phyloP scores from a whole-genome alignment of 2,113 vertebrate species.

The Apteryx owenii region DNA sequence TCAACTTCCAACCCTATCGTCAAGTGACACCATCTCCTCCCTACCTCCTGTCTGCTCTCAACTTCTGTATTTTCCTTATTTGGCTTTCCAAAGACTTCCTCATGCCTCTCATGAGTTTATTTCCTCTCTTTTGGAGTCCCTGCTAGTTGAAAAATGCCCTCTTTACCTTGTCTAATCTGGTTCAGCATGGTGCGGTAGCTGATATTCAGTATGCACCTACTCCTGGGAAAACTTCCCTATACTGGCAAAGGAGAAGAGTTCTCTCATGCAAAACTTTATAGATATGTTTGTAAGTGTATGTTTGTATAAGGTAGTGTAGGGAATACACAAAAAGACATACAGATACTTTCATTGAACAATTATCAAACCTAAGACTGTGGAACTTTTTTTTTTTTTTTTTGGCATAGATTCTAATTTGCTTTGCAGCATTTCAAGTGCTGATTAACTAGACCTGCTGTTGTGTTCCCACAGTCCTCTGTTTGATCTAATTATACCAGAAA shows the following conservation, averaged over 20 bases:
- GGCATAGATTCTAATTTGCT: not conserved
- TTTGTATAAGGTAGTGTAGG: not conserved
- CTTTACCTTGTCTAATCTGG: not conserved
- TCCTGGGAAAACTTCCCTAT: not conserved
- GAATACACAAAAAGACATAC: not conserved
- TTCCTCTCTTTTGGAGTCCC: not conserved
- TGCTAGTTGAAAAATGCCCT: not conserved
- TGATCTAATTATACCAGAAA: conserved; percentile 35
- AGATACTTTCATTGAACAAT: not conserved
- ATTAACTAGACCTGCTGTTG: not conserved
- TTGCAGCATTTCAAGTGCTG: not conserved
- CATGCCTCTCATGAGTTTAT: not conserved
- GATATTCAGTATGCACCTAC: not conserved
- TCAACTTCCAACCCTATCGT: not conserved
- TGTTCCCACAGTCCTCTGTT: conserved; percentile 11
- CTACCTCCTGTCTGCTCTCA: not conserved
- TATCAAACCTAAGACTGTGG: not conserved
- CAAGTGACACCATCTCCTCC: not conserved
- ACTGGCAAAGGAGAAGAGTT: not conserved
- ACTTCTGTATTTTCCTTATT: not conserved
- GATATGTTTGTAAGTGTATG: not conserved
- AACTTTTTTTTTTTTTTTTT: not conserved
- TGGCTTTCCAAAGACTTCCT: not conserved
- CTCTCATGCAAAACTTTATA: not conserved
- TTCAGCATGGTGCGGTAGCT: not conserved